phyloP scores from a whole-genome alignment of 2,113 vertebrate genomes.

The Corythoichthys haematopterus region DNA sequence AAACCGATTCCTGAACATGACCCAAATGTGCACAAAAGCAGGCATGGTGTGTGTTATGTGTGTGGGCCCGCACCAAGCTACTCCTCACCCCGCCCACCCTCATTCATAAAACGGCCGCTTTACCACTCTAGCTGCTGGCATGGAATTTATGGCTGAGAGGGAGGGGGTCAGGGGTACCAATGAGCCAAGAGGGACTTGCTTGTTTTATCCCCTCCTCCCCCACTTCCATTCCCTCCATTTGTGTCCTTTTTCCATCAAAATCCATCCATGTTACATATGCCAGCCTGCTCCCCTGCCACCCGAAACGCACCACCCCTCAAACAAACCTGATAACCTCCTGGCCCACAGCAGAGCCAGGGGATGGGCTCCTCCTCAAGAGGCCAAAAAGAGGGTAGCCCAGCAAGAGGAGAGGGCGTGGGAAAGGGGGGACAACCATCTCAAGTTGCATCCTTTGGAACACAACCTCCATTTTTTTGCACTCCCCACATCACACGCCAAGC shows the following conservation, averaged over 20 bases:
- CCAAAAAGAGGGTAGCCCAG: slow-evolving; percentile 54
- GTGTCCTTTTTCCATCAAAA: slow-evolving; percentile 25
- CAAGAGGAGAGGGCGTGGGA: not conserved
- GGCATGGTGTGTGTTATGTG: slow-evolving; percentile 26
- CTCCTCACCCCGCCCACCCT: slow-evolving; percentile 47
- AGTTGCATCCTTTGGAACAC: slow-evolving; percentile 63
- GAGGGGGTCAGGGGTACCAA: slow-evolving; percentile 50
- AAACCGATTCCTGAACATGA: slow-evolving; percentile 48
- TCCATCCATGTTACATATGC: slow-evolving; percentile 31
- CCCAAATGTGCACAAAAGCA: slow-evolving; percentile 12
- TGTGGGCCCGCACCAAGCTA: slow-evolving; percentile 51
- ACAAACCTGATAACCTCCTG: slow-evolving; percentile 69
- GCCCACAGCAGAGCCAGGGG: slow-evolving; percentile 47
- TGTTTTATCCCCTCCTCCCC: slow-evolving; percentile 33
- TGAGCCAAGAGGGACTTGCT: slow-evolving; percentile 46
- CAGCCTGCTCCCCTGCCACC: slow-evolving; percentile 24
- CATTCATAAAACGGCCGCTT: slow-evolving; percentile 72
- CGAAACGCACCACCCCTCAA: slow-evolving; percentile 38
- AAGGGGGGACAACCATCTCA: slow-evolving; percentile 53
- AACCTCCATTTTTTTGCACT: slow-evolving; percentile 57
- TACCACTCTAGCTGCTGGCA: slow-evolving; percentile 64
- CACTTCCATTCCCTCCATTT: slow-evolving; percentile 7
- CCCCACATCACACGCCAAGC: slow-evolving; percentile 60
- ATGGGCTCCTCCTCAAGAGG: slow-evolving; percentile 64
- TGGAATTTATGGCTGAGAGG: slow-evolving; percentile 59